Conservation (phyloP, 2,888 invertebrate genomes). For the Leucoptera coffeella region DNA sequence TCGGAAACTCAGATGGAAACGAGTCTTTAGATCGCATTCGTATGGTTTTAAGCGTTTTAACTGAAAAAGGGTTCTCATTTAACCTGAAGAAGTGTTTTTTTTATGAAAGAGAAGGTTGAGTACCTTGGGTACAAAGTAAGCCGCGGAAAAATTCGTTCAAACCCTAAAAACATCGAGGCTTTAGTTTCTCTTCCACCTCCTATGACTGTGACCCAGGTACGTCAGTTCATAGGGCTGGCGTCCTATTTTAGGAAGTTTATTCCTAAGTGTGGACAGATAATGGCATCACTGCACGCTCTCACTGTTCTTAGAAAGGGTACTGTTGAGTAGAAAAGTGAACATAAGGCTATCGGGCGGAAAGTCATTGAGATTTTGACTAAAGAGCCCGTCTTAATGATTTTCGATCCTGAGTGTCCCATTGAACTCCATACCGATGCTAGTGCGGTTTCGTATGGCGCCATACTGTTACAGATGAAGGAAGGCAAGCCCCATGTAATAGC, state of each 20-base stretch:
- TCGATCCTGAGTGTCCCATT: slow-evolving; percentile 6
- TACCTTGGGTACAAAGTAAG: too few relatives aligned
- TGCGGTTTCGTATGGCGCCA: slow-evolving; percentile 8
- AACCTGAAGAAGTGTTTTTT: slow-evolving; percentile 9
- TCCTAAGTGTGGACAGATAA: slow-evolving; percentile 3
- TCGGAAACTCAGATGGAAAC: too few relatives aligned
- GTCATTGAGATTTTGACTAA: slow-evolving; percentile 7
- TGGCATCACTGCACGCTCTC: slow-evolving; percentile 5
- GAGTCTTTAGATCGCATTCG: too few relatives aligned
- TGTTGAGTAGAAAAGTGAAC: slow-evolving; percentile 5
- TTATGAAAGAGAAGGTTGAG: slow-evolving; percentile 5
- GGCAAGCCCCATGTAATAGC: slow-evolving; percentile 4
- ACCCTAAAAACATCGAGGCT: slow-evolving; percentile 8
- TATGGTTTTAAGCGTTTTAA: too few relatives aligned
- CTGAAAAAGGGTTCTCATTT: too few relatives aligned
- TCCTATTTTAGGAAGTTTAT: slow-evolving; percentile 10
- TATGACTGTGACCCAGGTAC: slow-evolving; percentile 6
- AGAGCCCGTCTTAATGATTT: slow-evolving; percentile 8
- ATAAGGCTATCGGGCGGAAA: slow-evolving; percentile 7
- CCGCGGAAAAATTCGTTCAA: slow-evolving; percentile 8
- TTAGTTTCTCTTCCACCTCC: slow-evolving; percentile 7
- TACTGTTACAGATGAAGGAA: too few relatives aligned
- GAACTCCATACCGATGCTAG: slow-evolving; percentile 11
- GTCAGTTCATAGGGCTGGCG: too few relatives aligned
- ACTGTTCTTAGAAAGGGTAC: slow-evolving; percentile 2